Percentiles rank a stretch among this genome's conserved stretches.
These are phyloP conservation scores for Tethea ocularis DNA, from an alignment of 2,888 invertebrate species.

Conservation along the genomic window DNA sequence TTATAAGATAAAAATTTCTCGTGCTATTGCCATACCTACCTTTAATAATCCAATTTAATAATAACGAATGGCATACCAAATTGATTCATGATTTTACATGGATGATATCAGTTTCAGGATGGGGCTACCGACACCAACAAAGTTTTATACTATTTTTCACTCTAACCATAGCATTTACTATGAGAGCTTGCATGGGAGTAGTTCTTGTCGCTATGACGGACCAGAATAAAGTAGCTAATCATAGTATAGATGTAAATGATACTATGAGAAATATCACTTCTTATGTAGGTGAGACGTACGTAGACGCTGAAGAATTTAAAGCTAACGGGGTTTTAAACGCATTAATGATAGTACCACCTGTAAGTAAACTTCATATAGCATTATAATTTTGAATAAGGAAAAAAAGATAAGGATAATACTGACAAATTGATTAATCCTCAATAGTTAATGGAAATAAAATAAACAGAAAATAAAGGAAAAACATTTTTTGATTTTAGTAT, in stretches of 20 bases:
- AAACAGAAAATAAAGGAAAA: too few relatives aligned
- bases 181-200: constrained; percentile 86
- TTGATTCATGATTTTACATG: too few relatives aligned
- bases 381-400: too few relatives aligned
- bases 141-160: constrained; percentile 82
- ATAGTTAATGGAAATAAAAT: too few relatives aligned
- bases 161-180: constrained; percentile 84
- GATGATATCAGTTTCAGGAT: constrained; percentile 44
- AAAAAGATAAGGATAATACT: too few relatives aligned
- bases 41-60: too few relatives aligned
- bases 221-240: constrained; percentile 15
- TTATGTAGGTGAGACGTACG: not conserved
- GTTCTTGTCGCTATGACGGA: constrained; percentile 86
- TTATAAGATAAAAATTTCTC: too few relatives aligned
- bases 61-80: too few relatives aligned
- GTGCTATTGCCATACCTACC: too few relatives aligned
- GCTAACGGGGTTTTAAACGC: constrained; percentile 28
- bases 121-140: constrained; percentile 83
- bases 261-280: constrained; percentile 2
- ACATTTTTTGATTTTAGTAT: constrained; percentile 49
- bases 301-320: constrained; percentile 17
- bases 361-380: constrained; percentile 32
- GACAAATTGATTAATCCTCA: too few relatives aligned
- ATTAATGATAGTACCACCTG: constrained; percentile 51
- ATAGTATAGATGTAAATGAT: constrained; percentile 1